These are phyloP conservation scores for Gopherus flavomarginatus DNA, from an alignment of 2,113 vertebrate species.

Conservation along the genomic window DNA sequence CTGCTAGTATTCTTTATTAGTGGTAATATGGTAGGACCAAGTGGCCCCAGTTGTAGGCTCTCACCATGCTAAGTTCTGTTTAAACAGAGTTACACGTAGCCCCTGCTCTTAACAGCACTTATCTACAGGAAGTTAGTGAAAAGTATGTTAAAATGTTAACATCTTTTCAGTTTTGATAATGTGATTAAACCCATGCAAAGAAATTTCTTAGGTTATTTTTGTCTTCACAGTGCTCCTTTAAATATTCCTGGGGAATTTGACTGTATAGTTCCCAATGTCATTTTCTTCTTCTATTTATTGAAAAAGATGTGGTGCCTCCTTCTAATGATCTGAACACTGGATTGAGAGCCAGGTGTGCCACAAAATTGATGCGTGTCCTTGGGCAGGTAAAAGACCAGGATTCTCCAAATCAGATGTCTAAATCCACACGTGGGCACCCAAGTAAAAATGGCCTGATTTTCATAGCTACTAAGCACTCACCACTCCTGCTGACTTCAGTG, in stretches of 20 bases:
- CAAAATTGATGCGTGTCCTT: neutral
- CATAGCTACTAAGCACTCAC: neutral
- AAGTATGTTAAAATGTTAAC: neutral
- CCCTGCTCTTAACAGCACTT: neutral
- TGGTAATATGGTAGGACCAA: neutral
- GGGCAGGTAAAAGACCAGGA: too few species aligned
- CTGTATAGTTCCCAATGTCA: fast-evolving
- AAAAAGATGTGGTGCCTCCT: neutral
- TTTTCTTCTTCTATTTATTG: neutral
- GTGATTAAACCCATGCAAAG: neutral
- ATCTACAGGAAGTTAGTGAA: fast-evolving
- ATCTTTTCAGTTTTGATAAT: fast-evolving
- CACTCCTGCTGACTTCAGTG: neutral
- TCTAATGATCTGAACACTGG: neutral
- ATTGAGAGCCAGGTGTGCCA: fast-evolving
- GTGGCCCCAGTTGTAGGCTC: neutral
- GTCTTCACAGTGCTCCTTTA: neutral
- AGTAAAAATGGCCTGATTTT: neutral
- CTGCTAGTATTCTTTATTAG: neutral
- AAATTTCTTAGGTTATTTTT: fast-evolving
- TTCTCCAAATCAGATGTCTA: too few species aligned
- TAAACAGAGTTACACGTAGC: neutral
- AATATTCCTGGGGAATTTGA: neutral
- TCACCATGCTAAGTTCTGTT: neutral
- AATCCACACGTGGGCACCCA: neutral